Evolutionary conservation across 2,888 invertebrate genomes (phyloP), one percentile per base, ranked within the genome.

Genomic region (Melanchra persicariae): DNA sequence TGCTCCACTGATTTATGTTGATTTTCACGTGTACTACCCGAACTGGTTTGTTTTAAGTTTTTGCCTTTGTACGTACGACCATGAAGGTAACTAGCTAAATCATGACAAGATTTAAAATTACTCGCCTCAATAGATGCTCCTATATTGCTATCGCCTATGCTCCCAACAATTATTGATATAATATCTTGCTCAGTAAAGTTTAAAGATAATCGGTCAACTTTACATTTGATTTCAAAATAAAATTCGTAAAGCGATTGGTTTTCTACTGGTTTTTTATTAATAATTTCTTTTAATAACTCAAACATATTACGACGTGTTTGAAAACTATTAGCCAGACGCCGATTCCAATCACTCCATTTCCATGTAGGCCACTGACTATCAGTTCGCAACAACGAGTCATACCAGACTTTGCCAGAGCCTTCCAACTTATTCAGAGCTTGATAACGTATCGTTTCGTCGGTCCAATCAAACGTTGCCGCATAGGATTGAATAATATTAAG

Each of bases 211-310:
- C 63, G 24, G 10, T 78, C 74, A 30, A 74, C 74, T 40, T 40
- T 40, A 12, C 40, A 40, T 40, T 40, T 40, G 1, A 12, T 10
- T 1, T 40, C 40, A 40, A 81, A 80, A 66, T 70, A 80, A 68
- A 80, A 80, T 49, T 74, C 77, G 47, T 82, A 80, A 15, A 84
- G 52, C 0, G 82, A 81, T 55, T 81, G 81, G 59, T 77, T 78
- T 30, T 78, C 77, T 12, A 43, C 30, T 0, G 78, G 78, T 67
- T 74, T 81, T 51, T 49, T 49, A 43, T 54, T 40, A 17, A 68
- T 24, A 17, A 52, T 68, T 22, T 68, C 60, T 60, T 60, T 60
- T 40, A 68, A 68, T 43, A 61, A 22, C 0, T 68, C 61, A 34
- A 52, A 61, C 68, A 68, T 68, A 68, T 67, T 69, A 17, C 69